Evolutionary conservation across 2,888 invertebrate genomes (phyloP), one percentile per base, ranked within the genome.

Genomic region (Watsonalla cultraria): DNA sequence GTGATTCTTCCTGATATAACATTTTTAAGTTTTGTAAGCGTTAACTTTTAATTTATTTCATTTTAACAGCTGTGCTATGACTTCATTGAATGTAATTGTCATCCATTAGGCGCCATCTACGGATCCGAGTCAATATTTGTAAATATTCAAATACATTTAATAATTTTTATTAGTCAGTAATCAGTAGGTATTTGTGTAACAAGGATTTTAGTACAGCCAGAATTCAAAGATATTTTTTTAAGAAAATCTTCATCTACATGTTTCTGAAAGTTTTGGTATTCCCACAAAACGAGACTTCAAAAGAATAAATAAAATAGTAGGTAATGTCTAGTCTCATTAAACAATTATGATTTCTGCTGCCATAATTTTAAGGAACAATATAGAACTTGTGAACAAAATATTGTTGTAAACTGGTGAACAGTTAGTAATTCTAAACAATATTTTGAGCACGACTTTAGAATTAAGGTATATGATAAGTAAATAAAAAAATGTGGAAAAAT

Each of bases 301-400:
- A 24, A 24, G 24, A 24, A 24, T 24, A 4, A 24, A 24, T 24
- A 24, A 24, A 24, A 11, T 42, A 1, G 11, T 42, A 37, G 8
- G 42, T 42, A 42, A 42, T 42, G 11, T 49, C 49, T 49, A 49
- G 8, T 34, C 46, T 51, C 59, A 53, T 60, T 56, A 57, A 66
- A 62, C 65, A 65, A 69, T 58, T 54, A 60, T 47, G 54, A 59
- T 50, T 63, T 65, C 66, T 70, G 76, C 75, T 82, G 86, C 84
- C 85, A 87, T 87, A 82, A 80, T 68, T 55, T 68, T 77, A 76
- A 70, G 69, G 56, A 54, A 52, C 57, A 61, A 58, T 53, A 59
- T 51, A 50, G 61, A 70, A 75, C 80, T 90, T 90, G 90, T 90
- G 90, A 79, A 73, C 87, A 79, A 82, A 75, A 90, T 90, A 62